Conservation (phyloP, 2,797 vertebrate genomes). For the Petrocephalus schoutedeni region DNA sequence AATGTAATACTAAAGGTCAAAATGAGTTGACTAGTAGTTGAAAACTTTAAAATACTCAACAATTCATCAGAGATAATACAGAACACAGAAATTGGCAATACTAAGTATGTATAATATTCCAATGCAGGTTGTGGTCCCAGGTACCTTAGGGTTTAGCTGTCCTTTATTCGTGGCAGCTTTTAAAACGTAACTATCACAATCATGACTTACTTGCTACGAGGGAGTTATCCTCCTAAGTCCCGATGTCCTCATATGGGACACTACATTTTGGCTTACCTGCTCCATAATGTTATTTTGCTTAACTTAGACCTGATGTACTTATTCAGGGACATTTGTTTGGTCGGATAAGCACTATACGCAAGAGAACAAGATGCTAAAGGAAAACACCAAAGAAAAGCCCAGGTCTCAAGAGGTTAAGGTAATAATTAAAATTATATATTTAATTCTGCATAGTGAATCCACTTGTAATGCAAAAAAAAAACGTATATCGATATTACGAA, state of each 20-base stretch:
- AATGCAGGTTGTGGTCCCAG: not conserved
- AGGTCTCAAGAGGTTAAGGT: too few relatives aligned
- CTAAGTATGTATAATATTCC: not conserved
- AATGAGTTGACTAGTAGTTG: not conserved
- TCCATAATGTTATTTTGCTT: too few relatives aligned
- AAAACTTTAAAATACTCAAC: not conserved
- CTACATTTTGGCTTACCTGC: too few relatives aligned
- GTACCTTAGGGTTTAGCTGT: not conserved
- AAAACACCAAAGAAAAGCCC: too few relatives aligned
- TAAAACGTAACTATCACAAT: not conserved
- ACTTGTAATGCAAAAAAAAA: not conserved
- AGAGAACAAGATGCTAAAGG: too few relatives aligned
- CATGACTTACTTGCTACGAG: not conserved
- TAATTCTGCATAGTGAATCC: not conserved
- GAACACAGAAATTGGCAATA: not conserved
- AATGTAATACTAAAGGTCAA: not conserved
- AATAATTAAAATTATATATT: not conserved
- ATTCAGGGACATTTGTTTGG: too few relatives aligned
- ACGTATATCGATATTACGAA: not conserved
- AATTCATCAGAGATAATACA: not conserved
- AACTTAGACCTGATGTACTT: too few relatives aligned
- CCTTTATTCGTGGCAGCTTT: not conserved
- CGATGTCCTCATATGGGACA: too few relatives aligned
- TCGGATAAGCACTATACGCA: too few relatives aligned
- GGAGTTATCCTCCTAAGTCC: not conserved